Evolutionary conservation across 2,888 invertebrate genomes (phyloP).

Genomic region (Melanargia galathea): DNA sequence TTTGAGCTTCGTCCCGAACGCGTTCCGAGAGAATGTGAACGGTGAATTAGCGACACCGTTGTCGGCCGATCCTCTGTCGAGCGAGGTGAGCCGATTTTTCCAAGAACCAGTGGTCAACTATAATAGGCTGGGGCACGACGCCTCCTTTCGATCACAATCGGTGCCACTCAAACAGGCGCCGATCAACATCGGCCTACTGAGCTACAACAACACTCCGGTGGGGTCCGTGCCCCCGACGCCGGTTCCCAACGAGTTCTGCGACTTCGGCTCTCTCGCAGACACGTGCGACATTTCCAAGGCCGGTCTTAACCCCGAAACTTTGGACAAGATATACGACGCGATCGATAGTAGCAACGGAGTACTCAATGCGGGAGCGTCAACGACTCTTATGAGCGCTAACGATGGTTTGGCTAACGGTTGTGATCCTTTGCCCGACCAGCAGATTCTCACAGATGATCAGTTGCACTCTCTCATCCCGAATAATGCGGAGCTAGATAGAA

Average conservation of each 20-base stretch:
- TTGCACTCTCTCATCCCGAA: slow-evolving; percentile 70
- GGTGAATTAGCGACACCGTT: slow-evolving; percentile 66
- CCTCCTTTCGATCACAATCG: slow-evolving; percentile 87
- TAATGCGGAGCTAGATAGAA: slow-evolving; percentile 55
- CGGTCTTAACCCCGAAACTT: slow-evolving; percentile 82
- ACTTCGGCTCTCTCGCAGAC: slow-evolving; percentile 84
- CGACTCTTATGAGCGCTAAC: slow-evolving; percentile 59
- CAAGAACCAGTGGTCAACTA: slow-evolving; percentile 73
- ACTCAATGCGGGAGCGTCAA: slow-evolving; percentile 59
- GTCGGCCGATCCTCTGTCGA: slow-evolving; percentile 78
- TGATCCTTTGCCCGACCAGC: slow-evolving; percentile 65
- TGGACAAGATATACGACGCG: slow-evolving; percentile 85
- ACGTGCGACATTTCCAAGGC: slow-evolving; percentile 79
- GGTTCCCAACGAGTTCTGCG: slow-evolving; percentile 87
- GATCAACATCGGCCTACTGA: slow-evolving; percentile 64
- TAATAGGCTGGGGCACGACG: slow-evolving; percentile 69
- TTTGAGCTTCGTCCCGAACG: slow-evolving; percentile 70
- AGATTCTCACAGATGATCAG: slow-evolving; percentile 66
- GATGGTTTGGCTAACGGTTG: slow-evolving; percentile 68
- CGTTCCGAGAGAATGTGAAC: slow-evolving; percentile 73
- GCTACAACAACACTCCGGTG: slow-evolving; percentile 80
- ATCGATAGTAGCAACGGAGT: slow-evolving; percentile 80
- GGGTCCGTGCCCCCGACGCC: slow-evolving; percentile 87
- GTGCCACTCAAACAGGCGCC: slow-evolving; percentile 87
- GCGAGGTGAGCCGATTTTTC: slow-evolving; percentile 85